Evolutionary conservation across 2,797 vertebrate genomes (phyloP), one percentile per base, ranked within the genome.

Genomic region (Cyprinodon diabolis): DNA sequence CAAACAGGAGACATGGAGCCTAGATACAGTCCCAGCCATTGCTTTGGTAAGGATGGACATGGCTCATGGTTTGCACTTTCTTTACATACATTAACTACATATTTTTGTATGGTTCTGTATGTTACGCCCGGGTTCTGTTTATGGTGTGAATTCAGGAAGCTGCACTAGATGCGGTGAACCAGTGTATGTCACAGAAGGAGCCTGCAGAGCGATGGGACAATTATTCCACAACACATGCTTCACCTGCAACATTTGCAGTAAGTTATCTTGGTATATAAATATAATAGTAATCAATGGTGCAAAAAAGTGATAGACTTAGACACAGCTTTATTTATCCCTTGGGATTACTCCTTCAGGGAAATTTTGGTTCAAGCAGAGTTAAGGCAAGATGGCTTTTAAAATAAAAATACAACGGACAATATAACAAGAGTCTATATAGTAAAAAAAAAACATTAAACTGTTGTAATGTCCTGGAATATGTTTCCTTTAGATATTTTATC

Each of bases 181-280:
- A 0, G 85, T 93, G 66, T 60, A 66, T 1, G 35, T 80, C 1
- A 69, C 67, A 19, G 86, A 56, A 2, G 77, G 48, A 82, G 96
- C 94, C 72, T 97, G 96, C 72, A 92, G 92, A 77, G 96, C 96
- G n/a, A 95, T 97, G 96, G 96, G 97, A 66, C 89, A 84, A 75
- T 93, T 97, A 73, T 98, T 96, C 90, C 97, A 97, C 0, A 87
- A 94, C 0, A 45, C 86, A 0, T 97, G 96, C 88, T 97, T 98
- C 89, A 96, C 94, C 86, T 98, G 96, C 4, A 93, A 94, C 1
- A 80, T 94, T 54, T 97, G 96, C 85, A 68, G 93, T 93, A 80
- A 91, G 91, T 89, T 13, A 30, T n/a, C 30, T 17, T 40, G 2
- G 21, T 40, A 21, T 21, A 25, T 23, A 25, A 23, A 66, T 6